Evolutionary conservation across 2,113 vertebrate species (phyloP).

Genomic region (Corythaeola cristata): DNA sequence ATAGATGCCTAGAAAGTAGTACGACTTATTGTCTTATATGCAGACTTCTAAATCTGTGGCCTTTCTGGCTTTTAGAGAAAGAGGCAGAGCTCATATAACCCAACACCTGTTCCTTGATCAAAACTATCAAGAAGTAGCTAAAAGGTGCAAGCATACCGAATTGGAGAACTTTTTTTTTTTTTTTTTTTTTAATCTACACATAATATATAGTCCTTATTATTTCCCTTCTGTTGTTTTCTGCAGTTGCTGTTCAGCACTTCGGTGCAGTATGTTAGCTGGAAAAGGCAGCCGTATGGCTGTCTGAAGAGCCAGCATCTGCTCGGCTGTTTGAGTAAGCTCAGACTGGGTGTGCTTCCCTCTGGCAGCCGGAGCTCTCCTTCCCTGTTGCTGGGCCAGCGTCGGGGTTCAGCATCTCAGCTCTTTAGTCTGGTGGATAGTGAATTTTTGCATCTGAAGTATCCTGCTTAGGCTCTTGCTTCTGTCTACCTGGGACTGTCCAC

Average conservation of each 20-base stretch:
- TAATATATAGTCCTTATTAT: conserved; percentile 29
- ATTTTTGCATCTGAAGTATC: background rate
- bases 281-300: conserved; percentile 24
- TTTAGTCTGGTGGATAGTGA: accelerated
- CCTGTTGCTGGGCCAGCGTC: background rate
- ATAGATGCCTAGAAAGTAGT: background rate
- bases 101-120: background rate
- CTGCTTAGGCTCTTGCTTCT: background rate
- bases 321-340: background rate
- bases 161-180: background rate
- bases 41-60: background rate
- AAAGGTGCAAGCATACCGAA: background rate
- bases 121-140: background rate
- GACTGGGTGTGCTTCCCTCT: background rate
- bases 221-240: conserved; percentile 50
- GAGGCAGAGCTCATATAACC: background rate
- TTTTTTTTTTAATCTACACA: background rate
- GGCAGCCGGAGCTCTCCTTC: background rate
- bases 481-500: accelerated
- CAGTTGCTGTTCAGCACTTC: conserved; percentile 26
- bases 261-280: background rate
- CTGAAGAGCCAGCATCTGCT: conserved; percentile 50
- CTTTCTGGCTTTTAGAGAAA: background rate
- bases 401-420: background rate
- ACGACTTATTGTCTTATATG: background rate